Conservation (phyloP, 2,113 vertebrate species). For the Neomonachus schauinslandi region DNA sequence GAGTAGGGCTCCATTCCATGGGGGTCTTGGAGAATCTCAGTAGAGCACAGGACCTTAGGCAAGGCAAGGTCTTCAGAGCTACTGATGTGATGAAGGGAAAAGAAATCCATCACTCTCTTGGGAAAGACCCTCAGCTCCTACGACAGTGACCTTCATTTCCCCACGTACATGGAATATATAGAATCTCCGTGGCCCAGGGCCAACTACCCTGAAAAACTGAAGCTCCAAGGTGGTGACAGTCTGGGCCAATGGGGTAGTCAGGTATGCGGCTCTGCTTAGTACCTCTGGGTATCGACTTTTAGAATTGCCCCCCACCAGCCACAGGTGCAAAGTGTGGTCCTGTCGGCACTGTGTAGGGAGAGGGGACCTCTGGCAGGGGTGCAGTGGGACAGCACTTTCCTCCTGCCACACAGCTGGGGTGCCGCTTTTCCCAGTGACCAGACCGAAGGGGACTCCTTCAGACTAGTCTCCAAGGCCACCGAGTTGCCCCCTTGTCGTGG, state of each 20-base stretch:
- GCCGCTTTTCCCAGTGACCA: neutral
- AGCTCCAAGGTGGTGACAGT: neutral
- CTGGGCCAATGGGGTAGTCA: slow-evolving; percentile 2
- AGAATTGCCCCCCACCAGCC: neutral
- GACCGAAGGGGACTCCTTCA: neutral
- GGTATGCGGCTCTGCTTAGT: neutral
- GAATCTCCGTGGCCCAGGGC: neutral
- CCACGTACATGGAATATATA: neutral
- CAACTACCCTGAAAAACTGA: neutral
- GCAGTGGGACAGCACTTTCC: fast-evolving
- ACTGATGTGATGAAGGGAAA: neutral
- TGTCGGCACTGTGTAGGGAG: neutral
- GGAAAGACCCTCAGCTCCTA: neutral
- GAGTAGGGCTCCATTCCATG: neutral
- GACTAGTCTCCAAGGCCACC: neutral
- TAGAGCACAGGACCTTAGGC: neutral
- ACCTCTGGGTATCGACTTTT: neutral
- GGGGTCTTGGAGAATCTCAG: neutral
- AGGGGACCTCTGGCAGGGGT: neutral
- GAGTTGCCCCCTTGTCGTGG: neutral
- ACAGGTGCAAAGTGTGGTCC: neutral
- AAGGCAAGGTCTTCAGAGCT: neutral
- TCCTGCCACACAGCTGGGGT: neutral
- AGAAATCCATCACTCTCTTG: neutral
- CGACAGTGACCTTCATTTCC: neutral